Percentiles rank a stretch among this genome's conserved stretches.
Evolutionary conservation across 2,113 vertebrate species (phyloP).

Genomic region (Delphinus delphis): DNA sequence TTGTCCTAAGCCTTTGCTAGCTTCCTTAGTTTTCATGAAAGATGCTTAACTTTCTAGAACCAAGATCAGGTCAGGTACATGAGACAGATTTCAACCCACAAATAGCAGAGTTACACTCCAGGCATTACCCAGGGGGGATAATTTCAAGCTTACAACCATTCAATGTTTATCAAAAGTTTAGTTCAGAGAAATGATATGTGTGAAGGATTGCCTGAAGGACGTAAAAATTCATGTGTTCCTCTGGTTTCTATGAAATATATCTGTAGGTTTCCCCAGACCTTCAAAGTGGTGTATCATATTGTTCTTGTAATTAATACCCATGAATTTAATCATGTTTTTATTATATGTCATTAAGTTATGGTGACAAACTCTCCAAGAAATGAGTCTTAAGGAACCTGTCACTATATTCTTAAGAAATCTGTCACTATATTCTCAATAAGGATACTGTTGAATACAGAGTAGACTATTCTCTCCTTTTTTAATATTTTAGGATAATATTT

Average conservation of each 20-base stretch:
- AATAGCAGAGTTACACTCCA: neutral
- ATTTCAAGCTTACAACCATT: constrained; percentile 42
- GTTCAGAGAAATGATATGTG: constrained; percentile 57
- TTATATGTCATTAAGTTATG: neutral
- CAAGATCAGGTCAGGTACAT: neutral
- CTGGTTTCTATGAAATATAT: constrained; percentile 33
- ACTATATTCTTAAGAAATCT: neutral
- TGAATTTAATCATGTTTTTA: neutral
- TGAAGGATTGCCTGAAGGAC: constrained; percentile 37
- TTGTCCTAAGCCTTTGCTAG: neutral
- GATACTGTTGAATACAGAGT: neutral
- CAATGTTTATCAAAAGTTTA: constrained; percentile 55
- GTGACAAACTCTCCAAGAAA: neutral
- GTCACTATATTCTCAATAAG: neutral
- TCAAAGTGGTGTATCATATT: neutral
- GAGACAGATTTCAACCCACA: neutral
- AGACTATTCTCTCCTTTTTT: neutral
- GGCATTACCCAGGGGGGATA: neutral
- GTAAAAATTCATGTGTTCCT: neutral
- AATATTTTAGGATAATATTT: neutral
- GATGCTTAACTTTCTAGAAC: neutral
- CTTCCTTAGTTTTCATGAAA: neutral
- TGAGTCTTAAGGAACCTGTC: neutral
- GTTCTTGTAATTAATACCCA: neutral
- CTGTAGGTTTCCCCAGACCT: constrained; percentile 6